phyloP scores from a whole-genome alignment of 1,140 invertebrate genomes.

The Zaprionus capensis region DNA sequence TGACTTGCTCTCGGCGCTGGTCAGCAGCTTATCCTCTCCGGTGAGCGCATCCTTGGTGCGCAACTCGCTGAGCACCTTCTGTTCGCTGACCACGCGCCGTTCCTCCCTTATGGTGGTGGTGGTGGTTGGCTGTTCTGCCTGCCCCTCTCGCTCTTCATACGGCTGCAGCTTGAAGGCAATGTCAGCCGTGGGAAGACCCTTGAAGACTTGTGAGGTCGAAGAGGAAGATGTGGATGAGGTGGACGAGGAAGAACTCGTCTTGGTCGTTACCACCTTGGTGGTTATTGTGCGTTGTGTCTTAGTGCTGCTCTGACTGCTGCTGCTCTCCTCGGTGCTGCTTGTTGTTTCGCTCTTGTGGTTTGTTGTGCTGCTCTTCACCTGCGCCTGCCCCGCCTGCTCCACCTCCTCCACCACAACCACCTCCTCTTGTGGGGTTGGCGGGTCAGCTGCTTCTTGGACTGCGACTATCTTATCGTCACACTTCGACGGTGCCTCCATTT shows the following conservation, averaged over 20 bases:
- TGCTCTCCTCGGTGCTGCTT: slow-evolving; percentile 27
- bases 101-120: slow-evolving; percentile 60
- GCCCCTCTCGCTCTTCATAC: slow-evolving; percentile 57
- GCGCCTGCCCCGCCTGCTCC: slow-evolving; percentile 8
- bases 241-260: slow-evolving; percentile 26
- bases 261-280: slow-evolving; percentile 61
- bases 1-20: slow-evolving; percentile 70
- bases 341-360: slow-evolving; percentile 35
- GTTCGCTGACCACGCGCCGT: slow-evolving; percentile 69
- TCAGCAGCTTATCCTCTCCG: slow-evolving; percentile 75
- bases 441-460: slow-evolving; percentile 51
- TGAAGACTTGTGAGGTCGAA: slow-evolving; percentile 26
- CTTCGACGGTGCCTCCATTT: slow-evolving; percentile 61
- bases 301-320: slow-evolving; percentile 33
- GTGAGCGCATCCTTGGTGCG: slow-evolving; percentile 63
- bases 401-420: neutral
- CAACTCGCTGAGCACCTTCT: slow-evolving; percentile 69
- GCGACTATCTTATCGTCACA: slow-evolving; percentile 66
- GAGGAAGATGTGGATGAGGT: slow-evolving; percentile 30
- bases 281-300: slow-evolving; percentile 62
- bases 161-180: slow-evolving; percentile 74
- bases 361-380: slow-evolving; percentile 30
- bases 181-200: slow-evolving; percentile 32
- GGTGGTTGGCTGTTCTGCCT: slow-evolving; percentile 8
- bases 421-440: slow-evolving; percentile 9